Base-by-base conservation (phyloP, 2,888 invertebrate genomes). In the Ectemnius cavifrons region DNA sequence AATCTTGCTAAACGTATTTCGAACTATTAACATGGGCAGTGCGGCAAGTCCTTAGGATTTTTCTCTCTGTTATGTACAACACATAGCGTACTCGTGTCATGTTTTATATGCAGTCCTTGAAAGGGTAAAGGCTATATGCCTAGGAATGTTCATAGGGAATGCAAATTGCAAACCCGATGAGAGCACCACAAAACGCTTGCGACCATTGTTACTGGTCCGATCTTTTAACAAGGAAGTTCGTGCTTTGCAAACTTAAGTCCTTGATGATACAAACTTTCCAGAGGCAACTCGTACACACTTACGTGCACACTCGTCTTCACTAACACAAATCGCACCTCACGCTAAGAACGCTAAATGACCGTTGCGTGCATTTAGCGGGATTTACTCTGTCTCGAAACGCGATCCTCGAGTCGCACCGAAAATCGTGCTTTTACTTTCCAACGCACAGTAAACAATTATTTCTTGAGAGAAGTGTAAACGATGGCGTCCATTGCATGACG, bases 291-390 rank as follows among this genome's bases (percentile, higher is more conserved):
- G 87, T 84, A 84, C 87, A 87, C 88, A 88, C 89, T 88, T 88
- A 88, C 88, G 87, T 89, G 88, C 84, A 87, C 88, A 87, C 87
- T 86, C 79, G 84, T 86, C 84, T 85, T 86, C 87, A 87, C 87
- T 85, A 86, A 86, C 84, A 87, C 87, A 87, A 85, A 88, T 86
- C 80, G 83, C 88, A 88, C 88, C 85, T 84, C 88, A 87, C 87
- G 82, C 79, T 8, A 80, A 81, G 77, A 77, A 79, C 76, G 78
- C 71, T 77, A 64, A 74, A 63, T 68, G 27, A 77, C 67, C 63
- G 71, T 72, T 47, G 52, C 59, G 69, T 60, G 56, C 37, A 59
- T 70, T 67, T 45, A 63, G 77, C 47, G 61, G 67, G 68, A 63
- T 68, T 56, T 70, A 23, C 61, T 61, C 67, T 59, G 61, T 73